A percentile compares a stretch with the other conserved stretches of the same genome.
phyloP scores from a whole-genome alignment of 2,797 vertebrate species.

The Onychomys torridus region DNA sequence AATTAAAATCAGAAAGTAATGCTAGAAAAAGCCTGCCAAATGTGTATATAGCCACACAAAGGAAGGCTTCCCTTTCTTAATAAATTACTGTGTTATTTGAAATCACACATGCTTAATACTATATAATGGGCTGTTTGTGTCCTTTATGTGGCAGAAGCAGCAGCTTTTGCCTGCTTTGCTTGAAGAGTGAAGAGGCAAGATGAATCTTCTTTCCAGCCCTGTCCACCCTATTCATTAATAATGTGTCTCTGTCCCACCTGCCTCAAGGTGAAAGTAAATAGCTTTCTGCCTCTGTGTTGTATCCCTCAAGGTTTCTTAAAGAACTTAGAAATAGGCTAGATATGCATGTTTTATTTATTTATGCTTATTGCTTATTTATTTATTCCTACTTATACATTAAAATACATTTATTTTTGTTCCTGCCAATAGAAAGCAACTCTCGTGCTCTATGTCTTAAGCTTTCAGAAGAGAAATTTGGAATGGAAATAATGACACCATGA shows the following conservation, averaged over 20 bases:
- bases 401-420: neutral
- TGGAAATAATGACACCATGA: neutral
- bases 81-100: neutral
- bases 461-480: slow-evolving; percentile 14
- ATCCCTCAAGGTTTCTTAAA: neutral
- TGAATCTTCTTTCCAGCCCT: neutral
- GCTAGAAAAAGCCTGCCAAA: neutral
- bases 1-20: slow-evolving; percentile 51
- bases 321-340: neutral
- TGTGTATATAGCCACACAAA: neutral
- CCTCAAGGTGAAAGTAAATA: neutral
- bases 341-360: neutral
- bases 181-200: neutral
- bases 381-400: neutral
- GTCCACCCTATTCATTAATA: neutral
- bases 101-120: neutral
- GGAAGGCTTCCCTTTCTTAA: neutral
- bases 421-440: neutral
- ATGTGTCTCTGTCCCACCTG: neutral
- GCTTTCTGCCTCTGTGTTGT: neutral
- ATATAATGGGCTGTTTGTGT: no score
- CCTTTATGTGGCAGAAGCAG: neutral
- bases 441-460: neutral
- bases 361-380: neutral
- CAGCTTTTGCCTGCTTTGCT: neutral